Base-by-base conservation (phyloP, 92 coral and sea anemone genomes). In the Actinostola sp. region DNA sequence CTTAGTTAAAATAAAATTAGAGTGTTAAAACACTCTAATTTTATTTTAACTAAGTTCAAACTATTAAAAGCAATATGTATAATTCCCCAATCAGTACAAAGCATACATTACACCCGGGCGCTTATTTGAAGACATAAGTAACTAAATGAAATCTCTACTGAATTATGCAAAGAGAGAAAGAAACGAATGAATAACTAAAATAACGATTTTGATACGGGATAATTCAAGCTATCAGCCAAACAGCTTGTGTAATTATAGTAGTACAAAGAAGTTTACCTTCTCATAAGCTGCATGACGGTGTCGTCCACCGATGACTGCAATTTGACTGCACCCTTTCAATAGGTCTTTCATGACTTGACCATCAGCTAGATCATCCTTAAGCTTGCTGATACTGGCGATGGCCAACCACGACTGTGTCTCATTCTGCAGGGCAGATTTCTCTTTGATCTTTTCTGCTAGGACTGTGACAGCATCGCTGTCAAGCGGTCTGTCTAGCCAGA, bases 281-380 rank as follows among this genome's bases (percentile, higher is more conserved):
- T 58, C 53, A 25, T 78, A 68, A 13, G 76, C 83, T 19, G 83
- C 76, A 29, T 60, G 70, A 72, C 76, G 83, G 48, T 78, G 76
- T 30, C 76, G 51, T 34, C 83, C 83, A 31, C 83, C 83, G 49
- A 67, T 33, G 16, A 78, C 32, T 51, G 53, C 26, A 14, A 78
- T 44, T 19, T 65, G 58, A 55, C 66, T 53, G n/a, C n/a, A n/a
- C 5, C 65, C 67, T 21, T 68, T 78, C 29, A 78, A 23, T 15
- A 67, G 13, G 20, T 45, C 75, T 38, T 54, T 20, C 8, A 67
- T 26, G 5, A 16, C 58, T 43, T 57, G 63, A 14, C 61, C 83
- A 31, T 42, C 49, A 23, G n/a, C 25, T 9, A 74, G 50, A 12
- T 75, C 75, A 26, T 59, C 79, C 62, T 29, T 79, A n/a, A n/a